Percentiles rank a stretch among this genome's conserved stretches.
Evolutionary conservation across 2,888 invertebrate genomes (phyloP).

Genomic region (Pseudoips prasinana): DNA sequence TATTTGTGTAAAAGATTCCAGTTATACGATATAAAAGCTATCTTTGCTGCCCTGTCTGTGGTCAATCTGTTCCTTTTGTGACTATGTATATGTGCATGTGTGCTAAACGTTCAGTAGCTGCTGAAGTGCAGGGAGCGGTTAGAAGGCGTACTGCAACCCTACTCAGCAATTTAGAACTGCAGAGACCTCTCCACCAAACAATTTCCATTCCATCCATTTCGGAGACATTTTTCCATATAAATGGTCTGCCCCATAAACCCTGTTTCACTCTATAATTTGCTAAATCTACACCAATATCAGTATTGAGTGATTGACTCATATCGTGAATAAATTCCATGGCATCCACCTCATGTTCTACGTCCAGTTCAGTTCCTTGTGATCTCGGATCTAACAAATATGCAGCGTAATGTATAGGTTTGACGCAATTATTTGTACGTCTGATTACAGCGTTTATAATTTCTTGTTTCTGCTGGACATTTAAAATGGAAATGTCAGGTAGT

Average conservation of each 20-base stretch:
- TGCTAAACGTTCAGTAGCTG: conserved; percentile 22
- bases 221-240: conserved; percentile 16
- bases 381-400: neutral
- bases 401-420: conserved; percentile 1
- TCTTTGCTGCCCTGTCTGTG: conserved; percentile 9
- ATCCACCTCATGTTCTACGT: conserved; percentile 20
- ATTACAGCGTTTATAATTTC: conserved; percentile 11
- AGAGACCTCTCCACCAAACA: conserved; percentile 12
- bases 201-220: conserved; percentile 17
- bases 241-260: conserved; percentile 19
- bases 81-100: conserved; percentile 19
- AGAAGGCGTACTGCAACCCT: conserved; percentile 22
- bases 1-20: conserved; percentile 2
- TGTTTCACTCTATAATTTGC: conserved; percentile 23
- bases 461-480: conserved; percentile 14
- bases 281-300: conserved; percentile 19
- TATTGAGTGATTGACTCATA: conserved; percentile 15
- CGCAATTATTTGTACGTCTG: conserved; percentile 6
- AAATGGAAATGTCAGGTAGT: conserved; percentile 10
- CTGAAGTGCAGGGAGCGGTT: conserved; percentile 25
- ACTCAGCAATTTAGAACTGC: conserved; percentile 14
- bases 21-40: conserved; percentile 6
- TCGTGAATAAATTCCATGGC: conserved; percentile 21
- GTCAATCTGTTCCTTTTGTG: conserved; percentile 25
- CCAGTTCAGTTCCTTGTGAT: conserved; percentile 21